Evolutionary conservation across 2,797 vertebrate genomes (phyloP).

Genomic region (Tokudaia tokunoshimensis): DNA sequence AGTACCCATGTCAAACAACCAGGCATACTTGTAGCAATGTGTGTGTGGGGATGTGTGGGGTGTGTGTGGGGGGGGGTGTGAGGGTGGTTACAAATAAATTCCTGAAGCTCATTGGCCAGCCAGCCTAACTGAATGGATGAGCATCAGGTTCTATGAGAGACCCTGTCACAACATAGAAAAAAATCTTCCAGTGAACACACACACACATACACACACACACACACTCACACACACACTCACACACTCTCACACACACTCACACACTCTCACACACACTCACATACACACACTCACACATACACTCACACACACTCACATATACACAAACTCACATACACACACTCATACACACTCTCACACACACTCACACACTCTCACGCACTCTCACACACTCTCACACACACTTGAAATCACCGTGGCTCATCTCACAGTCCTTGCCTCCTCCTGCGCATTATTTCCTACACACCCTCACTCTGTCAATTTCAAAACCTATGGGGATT

Average conservation of each 20-base stretch:
- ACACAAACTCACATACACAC: no score
- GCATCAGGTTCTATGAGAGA: background rate
- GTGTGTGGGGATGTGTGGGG: background rate
- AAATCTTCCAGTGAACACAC: background rate
- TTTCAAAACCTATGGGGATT: background rate
- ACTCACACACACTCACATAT: no score
- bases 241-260: background rate
- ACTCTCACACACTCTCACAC: background rate
- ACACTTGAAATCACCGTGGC: background rate
- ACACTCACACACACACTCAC: background rate
- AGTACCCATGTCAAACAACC: background rate
- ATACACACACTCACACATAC: no score
- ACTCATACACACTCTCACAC: background rate
- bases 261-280: background rate
- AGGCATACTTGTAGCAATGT: background rate
- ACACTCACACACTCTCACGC: background rate
- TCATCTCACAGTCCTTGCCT: background rate
- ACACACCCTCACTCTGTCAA: background rate
- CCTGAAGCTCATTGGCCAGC: background rate
- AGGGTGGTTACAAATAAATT: background rate
- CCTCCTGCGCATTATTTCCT: background rate
- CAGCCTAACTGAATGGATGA: background rate
- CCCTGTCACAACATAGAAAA: background rate
- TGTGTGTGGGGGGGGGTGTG: background rate
- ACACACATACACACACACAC: background rate